A percentile compares a stretch with the other conserved stretches of the same genome.
Conservation (phyloP, 53 echinoderm and acorn worm species). For the Stichopus horrens region DNA sequence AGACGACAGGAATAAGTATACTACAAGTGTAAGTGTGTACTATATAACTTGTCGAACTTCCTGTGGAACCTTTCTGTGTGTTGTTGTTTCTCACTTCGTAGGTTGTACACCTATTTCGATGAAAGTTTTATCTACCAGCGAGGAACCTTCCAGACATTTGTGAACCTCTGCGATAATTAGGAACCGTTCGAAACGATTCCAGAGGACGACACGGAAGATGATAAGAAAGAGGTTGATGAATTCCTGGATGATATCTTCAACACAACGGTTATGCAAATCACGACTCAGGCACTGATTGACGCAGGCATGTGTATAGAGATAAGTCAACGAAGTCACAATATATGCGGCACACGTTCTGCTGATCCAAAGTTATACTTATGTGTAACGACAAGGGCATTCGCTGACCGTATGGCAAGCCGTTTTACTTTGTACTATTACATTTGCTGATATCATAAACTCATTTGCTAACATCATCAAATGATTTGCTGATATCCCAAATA, state of each 20-base stretch:
- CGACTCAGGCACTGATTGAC: slow-evolving; percentile 52
- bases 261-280: slow-evolving; percentile 63
- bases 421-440: too few species aligned
- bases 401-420: too few species aligned
- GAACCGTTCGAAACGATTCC: slow-evolving; percentile 42
- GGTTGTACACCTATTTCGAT: slow-evolving; percentile 9
- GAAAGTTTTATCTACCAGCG: slow-evolving; percentile 5
- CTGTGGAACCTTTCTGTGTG: neutral
- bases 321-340: too few species aligned
- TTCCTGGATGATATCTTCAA: slow-evolving; percentile 71
- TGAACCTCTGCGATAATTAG: slow-evolving; percentile 74
- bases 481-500: too few species aligned
- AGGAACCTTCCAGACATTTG: slow-evolving; percentile 60
- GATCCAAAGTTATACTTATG: too few species aligned
- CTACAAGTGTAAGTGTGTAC: too few species aligned
- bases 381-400: too few species aligned
- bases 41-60: too few species aligned
- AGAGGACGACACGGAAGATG: slow-evolving; percentile 45
- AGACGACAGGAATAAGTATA: too few species aligned
- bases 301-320: slow-evolving; percentile 45
- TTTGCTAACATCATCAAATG: too few species aligned
- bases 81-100: neutral
- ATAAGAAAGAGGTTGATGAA: slow-evolving; percentile 53
- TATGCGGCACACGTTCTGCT: too few species aligned
- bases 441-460: too few species aligned